Evolutionary conservation across 1,140 invertebrate genomes (phyloP).

Genomic region (Coptotermes formosanus): DNA sequence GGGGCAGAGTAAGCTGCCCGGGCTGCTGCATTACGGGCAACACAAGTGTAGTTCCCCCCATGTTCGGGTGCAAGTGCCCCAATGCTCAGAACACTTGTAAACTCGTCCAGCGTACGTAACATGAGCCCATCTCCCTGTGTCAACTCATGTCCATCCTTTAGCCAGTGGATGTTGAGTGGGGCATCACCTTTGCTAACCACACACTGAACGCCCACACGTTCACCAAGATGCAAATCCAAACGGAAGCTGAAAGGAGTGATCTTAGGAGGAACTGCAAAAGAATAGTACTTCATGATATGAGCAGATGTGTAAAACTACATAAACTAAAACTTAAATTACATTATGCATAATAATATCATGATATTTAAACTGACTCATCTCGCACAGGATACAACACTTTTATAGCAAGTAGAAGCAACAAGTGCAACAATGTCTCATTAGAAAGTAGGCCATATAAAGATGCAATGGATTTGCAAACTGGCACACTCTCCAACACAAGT

Average conservation of each 20-base stretch:
- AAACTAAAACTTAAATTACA: too few species aligned
- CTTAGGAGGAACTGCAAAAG: conserved; percentile 50
- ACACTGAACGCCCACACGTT: conserved; percentile 51
- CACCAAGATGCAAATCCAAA: conserved; percentile 47
- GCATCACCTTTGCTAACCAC: conserved; percentile 55
- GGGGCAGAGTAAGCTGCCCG: conserved; percentile 50
- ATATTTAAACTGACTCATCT: too few species aligned
- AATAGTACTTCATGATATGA: conserved; percentile 9
- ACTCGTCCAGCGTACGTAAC: conserved; percentile 40
- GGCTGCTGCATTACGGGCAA: conserved; percentile 53
- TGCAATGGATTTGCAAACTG: too few species aligned
- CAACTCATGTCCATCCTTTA: conserved; percentile 46
- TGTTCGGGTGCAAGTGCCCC: conserved; percentile 42
- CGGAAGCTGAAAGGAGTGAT: conserved; percentile 53
- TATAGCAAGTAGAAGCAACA: too few species aligned
- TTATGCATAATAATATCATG: too few species aligned
- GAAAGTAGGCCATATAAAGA: too few species aligned
- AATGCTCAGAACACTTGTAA: conserved; percentile 45
- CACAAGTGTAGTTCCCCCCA: conserved; percentile 58
- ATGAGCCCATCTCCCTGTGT: conserved; percentile 23
- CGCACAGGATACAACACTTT: too few species aligned
- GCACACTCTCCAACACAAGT: too few species aligned
- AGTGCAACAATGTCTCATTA: too few species aligned
- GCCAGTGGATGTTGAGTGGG: conserved; percentile 54
- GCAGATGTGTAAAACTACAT: too few species aligned